Evolutionary conservation across 2,888 invertebrate genomes (phyloP), one percentile per base, ranked within the genome.

Genomic region (Pyrocoelia pectoralis): DNA sequence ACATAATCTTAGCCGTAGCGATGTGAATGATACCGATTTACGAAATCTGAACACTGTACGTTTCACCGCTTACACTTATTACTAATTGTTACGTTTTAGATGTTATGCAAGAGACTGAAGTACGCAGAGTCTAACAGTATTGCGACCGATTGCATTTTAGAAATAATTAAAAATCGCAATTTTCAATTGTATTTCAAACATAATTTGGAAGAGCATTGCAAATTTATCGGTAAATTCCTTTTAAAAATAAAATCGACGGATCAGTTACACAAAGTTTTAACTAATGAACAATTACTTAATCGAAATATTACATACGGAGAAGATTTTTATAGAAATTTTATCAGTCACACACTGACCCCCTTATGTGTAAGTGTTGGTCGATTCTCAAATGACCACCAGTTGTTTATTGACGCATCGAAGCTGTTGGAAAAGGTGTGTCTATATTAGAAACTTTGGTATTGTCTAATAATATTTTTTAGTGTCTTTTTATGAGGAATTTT

Each of bases 161-260:
- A 57, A 38, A 10, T 71, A 28, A 61, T 75, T 17, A 54, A 70
- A 52, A 75, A 72, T 57, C 66, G 64, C 49, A 63, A 70, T 53
- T 76, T 77, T 58, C 71, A 74, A 56, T 73, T 76, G 19, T 76
- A 73, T 68, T 77, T 77, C 66, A 73, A 72, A 63, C 62, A 67
- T 48, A 70, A 76, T 65, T 28, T 73, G 28, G 55, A 71, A 53
- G 40, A 60, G 13, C 77, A 77, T 63, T 76, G 72, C 51, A 57
- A 61, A 13, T 68, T 76, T 62, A 57, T 78, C 38, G 65, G 68
- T 1, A 51, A 24, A 12, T 15, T 74, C 9, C 48, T 77, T 18
- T 15, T 51, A 33, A 71, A 66, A 48, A 66, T 67, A 43, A 52
- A 67, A 3, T 54, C 66, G 38, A 46, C 55, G 18, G 40, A 51